These are phyloP conservation scores for Plectropomus leopardus DNA, from an alignment of 2,113 vertebrate genomes.

Conservation along the genomic window DNA sequence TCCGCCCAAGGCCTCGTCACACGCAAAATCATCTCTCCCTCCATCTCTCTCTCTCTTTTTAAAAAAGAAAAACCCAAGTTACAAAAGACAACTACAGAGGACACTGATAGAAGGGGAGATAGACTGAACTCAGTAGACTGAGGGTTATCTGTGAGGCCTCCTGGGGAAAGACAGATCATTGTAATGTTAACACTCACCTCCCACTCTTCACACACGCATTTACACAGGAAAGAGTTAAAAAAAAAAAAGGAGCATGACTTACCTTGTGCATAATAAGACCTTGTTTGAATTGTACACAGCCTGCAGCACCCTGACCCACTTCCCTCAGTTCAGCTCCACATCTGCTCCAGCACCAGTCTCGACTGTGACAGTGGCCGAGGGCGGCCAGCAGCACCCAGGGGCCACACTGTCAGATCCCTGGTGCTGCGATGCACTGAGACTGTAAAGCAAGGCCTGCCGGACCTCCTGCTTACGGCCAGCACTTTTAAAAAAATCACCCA, in stretches of 20 bases:
- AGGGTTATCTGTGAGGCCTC: constrained; percentile 55
- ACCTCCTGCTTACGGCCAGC: constrained; percentile 60
- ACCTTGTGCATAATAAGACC: constrained; percentile 72
- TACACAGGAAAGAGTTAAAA: constrained; percentile 4
- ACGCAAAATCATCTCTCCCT: constrained; percentile 74
- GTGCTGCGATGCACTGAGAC: constrained; percentile 52
- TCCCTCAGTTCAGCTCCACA: constrained; percentile 77
- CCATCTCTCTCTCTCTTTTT: constrained; percentile 45
- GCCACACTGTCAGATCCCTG: constrained; percentile 73
- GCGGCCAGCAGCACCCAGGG: constrained; percentile 61
- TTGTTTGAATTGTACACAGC: constrained; percentile 64
- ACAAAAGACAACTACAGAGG: constrained; percentile 66
- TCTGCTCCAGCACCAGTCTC: constrained; percentile 67
- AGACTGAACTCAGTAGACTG: constrained; percentile 30
- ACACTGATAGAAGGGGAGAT: constrained; percentile 45
- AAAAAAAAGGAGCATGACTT: constrained; percentile 57
- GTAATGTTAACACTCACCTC: constrained; percentile 49
- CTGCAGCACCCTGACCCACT: constrained; percentile 80
- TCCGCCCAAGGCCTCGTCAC: constrained; percentile 80
- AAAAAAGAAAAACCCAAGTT: constrained; percentile 60
- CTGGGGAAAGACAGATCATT: constrained; percentile 46
- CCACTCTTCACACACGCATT: background rate
- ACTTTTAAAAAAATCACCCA: constrained; percentile 39
- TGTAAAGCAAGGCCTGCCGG: constrained; percentile 54
- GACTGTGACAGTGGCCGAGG: constrained; percentile 77